Evolutionary conservation across 2,888 invertebrate species (phyloP), one percentile per base, ranked within the genome.

Genomic region (Leptopterna dolabrata): DNA sequence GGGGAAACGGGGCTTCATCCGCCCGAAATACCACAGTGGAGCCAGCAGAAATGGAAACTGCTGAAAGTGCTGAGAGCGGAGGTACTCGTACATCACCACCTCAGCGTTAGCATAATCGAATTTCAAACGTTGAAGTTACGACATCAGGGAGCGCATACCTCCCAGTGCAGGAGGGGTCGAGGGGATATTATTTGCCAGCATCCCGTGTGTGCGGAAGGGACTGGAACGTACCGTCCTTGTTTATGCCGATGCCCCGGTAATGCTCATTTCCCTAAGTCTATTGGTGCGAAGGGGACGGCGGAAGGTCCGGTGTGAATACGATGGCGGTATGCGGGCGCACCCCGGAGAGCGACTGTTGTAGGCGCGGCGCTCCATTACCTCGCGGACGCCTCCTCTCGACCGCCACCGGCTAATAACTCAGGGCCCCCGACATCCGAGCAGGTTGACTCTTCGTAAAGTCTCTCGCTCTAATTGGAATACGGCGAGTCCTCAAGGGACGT

Each of bases 361-460:
- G 73, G 73, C 73, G 85, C 85, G 85, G 85, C 73, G 85, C 73
- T 73, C 85, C 73, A 85, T 85, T 73, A 85, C 73, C 45, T 13
- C 45, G 24, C 63, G 55, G 51, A 81, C 16, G 16, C 27, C 6
- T 14, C 14, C 0, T 13, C n/a, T n/a, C 11, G 24, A 9, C 27
- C 63, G 70, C 83, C 70, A 41, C 63, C 71, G 83, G 76, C 85
- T 85, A 85, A 85, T 85, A 85, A 85, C 76, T 85, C 45, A 73
- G 45, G 43, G 47, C 36, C n/a, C n/a, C 47, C 81, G 51, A 30
- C 30, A 81, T 51, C 45, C 14, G 55, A 43, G 29, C 47, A 85
- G 85, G 73, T 85, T 85, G 85, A 85, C 73, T 85, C 85, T 85
- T 85, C 85, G 85, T 85, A 85, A 83, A 85, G 73, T 85, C 71